These are phyloP conservation scores for Ageneiosus marmoratus DNA, from an alignment of 2,113 vertebrate genomes.

Conservation along the genomic window DNA sequence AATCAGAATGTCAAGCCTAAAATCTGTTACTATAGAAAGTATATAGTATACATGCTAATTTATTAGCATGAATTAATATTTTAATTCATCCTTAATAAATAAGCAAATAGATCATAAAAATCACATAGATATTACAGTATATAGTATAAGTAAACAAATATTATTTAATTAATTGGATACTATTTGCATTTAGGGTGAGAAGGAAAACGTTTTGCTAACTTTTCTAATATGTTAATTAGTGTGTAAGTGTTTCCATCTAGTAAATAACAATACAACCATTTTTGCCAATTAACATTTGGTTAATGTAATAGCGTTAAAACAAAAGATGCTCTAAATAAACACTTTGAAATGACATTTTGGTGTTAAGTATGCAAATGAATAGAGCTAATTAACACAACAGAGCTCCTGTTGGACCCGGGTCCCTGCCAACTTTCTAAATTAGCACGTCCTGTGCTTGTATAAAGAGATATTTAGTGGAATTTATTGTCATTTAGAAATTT, in stretches of 20 bases:
- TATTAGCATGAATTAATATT: not conserved
- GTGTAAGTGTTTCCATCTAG: not conserved
- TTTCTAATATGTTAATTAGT: not conserved
- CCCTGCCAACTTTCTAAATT: not conserved
- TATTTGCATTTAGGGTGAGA: not conserved
- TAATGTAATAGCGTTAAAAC: not conserved
- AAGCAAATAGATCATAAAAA: not conserved
- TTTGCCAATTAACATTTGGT: not conserved
- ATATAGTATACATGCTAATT: not conserved
- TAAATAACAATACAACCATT: not conserved
- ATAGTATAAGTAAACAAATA: not conserved
- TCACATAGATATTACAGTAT: not conserved
- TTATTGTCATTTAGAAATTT: too few species aligned
- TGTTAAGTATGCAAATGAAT: not conserved
- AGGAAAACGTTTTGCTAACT: not conserved
- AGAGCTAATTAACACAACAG: not conserved
- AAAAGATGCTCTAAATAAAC: conserved; percentile 4
- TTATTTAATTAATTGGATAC: not conserved
- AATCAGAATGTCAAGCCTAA: not conserved
- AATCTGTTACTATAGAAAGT: not conserved
- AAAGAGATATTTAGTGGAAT: not conserved
- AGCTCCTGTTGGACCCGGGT: too few species aligned
- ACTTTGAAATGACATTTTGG: not conserved
- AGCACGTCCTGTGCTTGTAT: not conserved
- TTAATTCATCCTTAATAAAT: not conserved